Percentiles rank a stretch among this genome's conserved stretches.
phyloP scores from a whole-genome alignment of 2,797 vertebrate genomes.

The Poeciliopsis presidionis region DNA sequence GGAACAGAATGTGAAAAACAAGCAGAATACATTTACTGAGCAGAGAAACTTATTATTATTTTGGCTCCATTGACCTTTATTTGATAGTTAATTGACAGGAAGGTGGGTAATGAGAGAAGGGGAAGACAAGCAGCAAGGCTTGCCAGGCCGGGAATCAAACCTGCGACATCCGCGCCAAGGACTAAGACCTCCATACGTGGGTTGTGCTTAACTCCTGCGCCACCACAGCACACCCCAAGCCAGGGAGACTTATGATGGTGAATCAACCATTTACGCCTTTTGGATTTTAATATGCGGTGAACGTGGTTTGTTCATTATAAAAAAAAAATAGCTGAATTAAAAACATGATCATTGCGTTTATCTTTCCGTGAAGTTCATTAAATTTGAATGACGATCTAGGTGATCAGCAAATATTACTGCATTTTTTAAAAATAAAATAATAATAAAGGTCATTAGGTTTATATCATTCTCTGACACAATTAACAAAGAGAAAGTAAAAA shows the following conservation, averaged over 20 bases:
- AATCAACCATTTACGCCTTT: neutral
- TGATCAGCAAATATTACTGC: neutral
- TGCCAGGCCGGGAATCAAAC: no score
- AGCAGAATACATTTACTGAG: neutral
- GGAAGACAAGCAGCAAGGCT: no score
- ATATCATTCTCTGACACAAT: neutral
- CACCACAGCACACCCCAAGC: neutral
- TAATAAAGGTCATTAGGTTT: neutral
- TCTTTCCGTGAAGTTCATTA: neutral
- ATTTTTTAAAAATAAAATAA: neutral
- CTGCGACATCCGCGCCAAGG: no score
- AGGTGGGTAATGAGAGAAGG: no score
- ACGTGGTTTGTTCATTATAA: neutral
- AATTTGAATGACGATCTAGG: neutral
- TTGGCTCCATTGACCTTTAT: no score
- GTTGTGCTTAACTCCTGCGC: no score
- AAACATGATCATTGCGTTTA: neutral
- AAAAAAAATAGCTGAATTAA: neutral
- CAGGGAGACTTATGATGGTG: neutral
- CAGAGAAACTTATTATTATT: no score
- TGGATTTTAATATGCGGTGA: neutral
- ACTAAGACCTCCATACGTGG: no score
- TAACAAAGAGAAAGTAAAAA: neutral
- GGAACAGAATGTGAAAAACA: neutral
- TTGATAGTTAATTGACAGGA: no score